Base-by-base conservation (phyloP, 1,140 invertebrate genomes). In the Ptiloglossa arizonensis region DNA sequence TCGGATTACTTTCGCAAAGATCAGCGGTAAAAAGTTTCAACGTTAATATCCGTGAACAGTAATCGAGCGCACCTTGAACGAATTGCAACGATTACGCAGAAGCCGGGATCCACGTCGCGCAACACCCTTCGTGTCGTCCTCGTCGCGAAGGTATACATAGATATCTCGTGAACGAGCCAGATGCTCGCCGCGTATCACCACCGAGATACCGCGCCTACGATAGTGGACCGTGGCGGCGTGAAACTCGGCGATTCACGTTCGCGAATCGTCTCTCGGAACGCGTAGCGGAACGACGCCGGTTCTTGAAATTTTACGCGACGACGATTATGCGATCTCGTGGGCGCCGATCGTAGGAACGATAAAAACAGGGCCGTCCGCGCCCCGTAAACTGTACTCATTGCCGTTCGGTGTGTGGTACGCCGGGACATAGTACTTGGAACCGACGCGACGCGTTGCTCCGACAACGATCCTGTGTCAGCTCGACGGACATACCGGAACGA, bases 301-400 rank as follows among this genome's bases (percentile, higher is more conserved):
- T 35, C 44, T n/a, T 5, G 24, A 46, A n/a, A 48, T n/a, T 67
- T 59, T 17, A 5, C 24, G 9, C 5, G 52, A 38, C 27, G 22
- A 19, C 57, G 52, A 69, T 70, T 79, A 71, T 41, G 75, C 46
- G 57, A 70, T 50, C 54, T 48, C 54, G 46, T 79, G 70, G 63
- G 56, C 68, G 79, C 60, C 11, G 75, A 75, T 80, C 52, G 54
- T 13, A 44, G 46, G 32, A 29, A 48, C 54, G 82, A 84, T 83
- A 80, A 84, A 82, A 80, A 78, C 24, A 52, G 66, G 59, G 69
- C 57, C 54, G 63, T 35, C 22, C 78, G 60, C 66, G 44, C 27
- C 32, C 59, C 59, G 8, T 38, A 24, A 54, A 56, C 17, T 2
- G 22, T 11, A 32, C n/a, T n/a, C n/a, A n/a, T 41, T 8, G 24